Evolutionary conservation across 2,888 invertebrate genomes (phyloP).

Genomic region (Agapostemon virescens): DNA sequence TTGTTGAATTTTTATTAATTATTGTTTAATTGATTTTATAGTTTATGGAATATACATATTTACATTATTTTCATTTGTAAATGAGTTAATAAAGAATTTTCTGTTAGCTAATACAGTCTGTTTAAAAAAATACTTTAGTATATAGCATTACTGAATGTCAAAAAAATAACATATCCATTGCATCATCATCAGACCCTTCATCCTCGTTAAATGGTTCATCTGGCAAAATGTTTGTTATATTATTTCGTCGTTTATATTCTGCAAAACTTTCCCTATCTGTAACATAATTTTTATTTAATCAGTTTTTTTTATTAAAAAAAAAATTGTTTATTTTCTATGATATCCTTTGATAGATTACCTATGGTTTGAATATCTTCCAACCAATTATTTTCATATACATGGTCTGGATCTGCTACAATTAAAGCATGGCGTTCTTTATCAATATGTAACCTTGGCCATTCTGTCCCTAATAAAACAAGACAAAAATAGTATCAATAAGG

Average conservation of each 20-base stretch:
- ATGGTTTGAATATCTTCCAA: neutral
- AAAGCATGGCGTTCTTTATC: constrained; percentile 61
- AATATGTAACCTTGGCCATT: constrained; percentile 73
- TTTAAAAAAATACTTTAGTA: neutral
- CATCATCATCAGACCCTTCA: constrained; percentile 76
- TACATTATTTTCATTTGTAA: constrained; percentile 9
- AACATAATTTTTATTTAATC: constrained; percentile 15
- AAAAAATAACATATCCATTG: constrained; percentile 47
- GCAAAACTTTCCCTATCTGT: constrained; percentile 65
- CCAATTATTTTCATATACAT: constrained; percentile 36
- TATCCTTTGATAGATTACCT: constrained; percentile 31
- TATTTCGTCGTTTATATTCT: constrained; percentile 67
- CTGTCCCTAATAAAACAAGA: constrained; percentile 59
- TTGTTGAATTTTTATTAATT: constrained; percentile 6
- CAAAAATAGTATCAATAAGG: neutral
- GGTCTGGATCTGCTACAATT: constrained; percentile 68
- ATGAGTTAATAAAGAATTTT: constrained; percentile 15
- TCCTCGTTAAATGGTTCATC: constrained; percentile 69
- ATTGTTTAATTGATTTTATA: neutral
- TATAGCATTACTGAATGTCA: constrained; percentile 18
- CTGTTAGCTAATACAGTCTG: neutral
- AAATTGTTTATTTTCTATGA: neutral
- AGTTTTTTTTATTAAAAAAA: neutral
- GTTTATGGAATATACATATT: neutral
- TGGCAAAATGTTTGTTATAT: constrained; percentile 69